Conservation (phyloP, 1,140 invertebrate genomes). For the Yoshiicerus persimilis region DNA sequence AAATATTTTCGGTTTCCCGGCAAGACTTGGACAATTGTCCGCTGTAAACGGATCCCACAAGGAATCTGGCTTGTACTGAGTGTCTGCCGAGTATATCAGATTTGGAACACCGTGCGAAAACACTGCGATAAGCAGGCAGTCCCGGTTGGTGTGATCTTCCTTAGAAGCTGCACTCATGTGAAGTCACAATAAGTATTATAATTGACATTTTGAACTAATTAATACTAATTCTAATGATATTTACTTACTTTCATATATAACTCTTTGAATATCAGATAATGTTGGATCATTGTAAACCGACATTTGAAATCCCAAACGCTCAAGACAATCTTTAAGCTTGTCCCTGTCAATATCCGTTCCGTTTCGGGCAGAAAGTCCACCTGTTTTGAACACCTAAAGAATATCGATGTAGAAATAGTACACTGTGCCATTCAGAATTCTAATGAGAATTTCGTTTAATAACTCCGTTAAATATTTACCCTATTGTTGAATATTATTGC, state of each 20-base stretch:
- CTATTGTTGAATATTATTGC: constrained; percentile 92
- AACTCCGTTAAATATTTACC: constrained; percentile 45
- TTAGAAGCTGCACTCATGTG: constrained; percentile 59
- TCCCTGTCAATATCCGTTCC: constrained; percentile 58
- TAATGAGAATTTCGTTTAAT: background rate
- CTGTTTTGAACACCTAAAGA: background rate
- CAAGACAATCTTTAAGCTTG: constrained; percentile 65
- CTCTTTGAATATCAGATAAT: constrained; percentile 10
- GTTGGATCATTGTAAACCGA: constrained; percentile 67
- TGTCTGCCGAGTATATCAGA: constrained; percentile 82
- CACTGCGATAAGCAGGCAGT: constrained; percentile 77
- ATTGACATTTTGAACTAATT: background rate
- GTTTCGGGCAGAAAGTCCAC: constrained; percentile 21
- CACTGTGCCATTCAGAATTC: background rate
- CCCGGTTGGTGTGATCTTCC: constrained; percentile 73
- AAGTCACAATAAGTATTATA: background rate
- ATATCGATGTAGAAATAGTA: background rate
- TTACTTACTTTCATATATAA: constrained; percentile 30
- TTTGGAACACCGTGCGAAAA: constrained; percentile 87
- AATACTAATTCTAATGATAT: background rate
- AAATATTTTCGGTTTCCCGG: constrained; percentile 90
- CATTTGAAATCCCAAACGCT: constrained; percentile 73
- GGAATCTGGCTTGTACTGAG: constrained; percentile 74
- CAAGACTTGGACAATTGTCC: constrained; percentile 79
- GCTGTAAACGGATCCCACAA: constrained; percentile 84